Percentiles rank a stretch among this genome's conserved stretches.
These are phyloP conservation scores for Dioctria rufipes DNA, from an alignment of 2,888 invertebrate genomes.

Conservation along the genomic window DNA sequence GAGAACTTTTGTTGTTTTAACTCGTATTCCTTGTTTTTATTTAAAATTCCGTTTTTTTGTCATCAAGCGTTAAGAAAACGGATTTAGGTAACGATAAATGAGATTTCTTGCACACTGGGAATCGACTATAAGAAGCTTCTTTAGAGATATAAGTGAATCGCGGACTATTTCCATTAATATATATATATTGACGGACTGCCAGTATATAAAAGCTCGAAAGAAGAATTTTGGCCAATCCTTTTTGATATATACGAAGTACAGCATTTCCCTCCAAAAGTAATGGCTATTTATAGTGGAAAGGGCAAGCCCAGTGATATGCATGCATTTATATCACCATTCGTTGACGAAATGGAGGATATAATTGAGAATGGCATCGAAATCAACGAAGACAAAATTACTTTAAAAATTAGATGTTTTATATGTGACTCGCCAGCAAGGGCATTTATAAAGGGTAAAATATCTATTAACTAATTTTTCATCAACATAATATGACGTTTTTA, in stretches of 20 bases:
- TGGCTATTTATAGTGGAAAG: neutral
- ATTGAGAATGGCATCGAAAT: constrained; percentile 6
- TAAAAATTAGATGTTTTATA: constrained; percentile 17
- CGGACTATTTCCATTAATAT: too few species aligned
- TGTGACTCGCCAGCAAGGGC: constrained; percentile 43
- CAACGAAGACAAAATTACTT: neutral
- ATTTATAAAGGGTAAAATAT: constrained; percentile 23
- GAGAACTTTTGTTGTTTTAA: too few species aligned
- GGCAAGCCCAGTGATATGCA: neutral
- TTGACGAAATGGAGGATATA: constrained; percentile 8
- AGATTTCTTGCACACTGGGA: too few species aligned
- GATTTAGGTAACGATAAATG: too few species aligned
- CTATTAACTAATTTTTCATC: neutral
- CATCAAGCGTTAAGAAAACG: too few species aligned
- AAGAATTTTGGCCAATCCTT: neutral
- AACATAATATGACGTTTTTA: neutral
- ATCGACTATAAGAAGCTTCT: too few species aligned
- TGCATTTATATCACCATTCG: neutral
- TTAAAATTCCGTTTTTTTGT: too few species aligned
- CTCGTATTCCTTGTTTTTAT: too few species aligned
- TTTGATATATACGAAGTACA: neutral
- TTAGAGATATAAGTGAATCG: too few species aligned
- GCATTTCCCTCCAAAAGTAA: neutral
- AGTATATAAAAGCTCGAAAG: too few species aligned
- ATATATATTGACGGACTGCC: too few species aligned